Conservation (phyloP, 2,113 vertebrate genomes). For the Meriones unguiculatus region DNA sequence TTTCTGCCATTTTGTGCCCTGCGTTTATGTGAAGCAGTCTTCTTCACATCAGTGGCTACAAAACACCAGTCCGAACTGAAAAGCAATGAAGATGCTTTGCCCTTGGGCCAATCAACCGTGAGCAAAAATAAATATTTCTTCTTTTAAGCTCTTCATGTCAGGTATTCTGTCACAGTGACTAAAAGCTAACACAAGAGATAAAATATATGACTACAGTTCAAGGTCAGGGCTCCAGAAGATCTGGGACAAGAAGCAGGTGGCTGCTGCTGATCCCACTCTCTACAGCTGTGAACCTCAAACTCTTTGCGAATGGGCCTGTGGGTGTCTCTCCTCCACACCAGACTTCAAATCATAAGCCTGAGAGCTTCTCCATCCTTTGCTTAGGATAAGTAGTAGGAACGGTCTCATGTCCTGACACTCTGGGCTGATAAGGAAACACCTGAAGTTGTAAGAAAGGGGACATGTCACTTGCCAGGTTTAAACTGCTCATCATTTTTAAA, state of each 20-base stretch:
- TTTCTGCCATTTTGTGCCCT: background rate
- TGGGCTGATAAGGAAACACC: background rate
- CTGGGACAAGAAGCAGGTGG: background rate
- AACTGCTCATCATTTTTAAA: background rate
- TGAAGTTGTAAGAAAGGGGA: too few relatives aligned
- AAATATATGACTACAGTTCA: background rate
- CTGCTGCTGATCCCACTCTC: too few relatives aligned
- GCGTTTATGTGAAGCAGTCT: background rate
- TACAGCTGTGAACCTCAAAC: too few relatives aligned
- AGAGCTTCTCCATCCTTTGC: accelerated
- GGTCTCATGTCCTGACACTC: accelerated
- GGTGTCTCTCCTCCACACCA: background rate
- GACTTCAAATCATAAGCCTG: background rate
- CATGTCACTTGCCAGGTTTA: background rate
- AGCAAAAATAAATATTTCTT: background rate
- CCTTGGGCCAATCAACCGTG: background rate
- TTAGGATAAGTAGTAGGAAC: background rate
- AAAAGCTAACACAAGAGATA: background rate
- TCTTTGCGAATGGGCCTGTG: background rate
- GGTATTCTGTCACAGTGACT: background rate
- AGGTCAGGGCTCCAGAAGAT: background rate
- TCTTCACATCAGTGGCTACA: background rate
- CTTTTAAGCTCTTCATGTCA: background rate
- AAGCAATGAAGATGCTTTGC: background rate
- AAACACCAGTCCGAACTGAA: background rate